Evolutionary conservation across 2,797 vertebrate genomes (phyloP).

Genomic region (Pangasius mekongensis): DNA sequence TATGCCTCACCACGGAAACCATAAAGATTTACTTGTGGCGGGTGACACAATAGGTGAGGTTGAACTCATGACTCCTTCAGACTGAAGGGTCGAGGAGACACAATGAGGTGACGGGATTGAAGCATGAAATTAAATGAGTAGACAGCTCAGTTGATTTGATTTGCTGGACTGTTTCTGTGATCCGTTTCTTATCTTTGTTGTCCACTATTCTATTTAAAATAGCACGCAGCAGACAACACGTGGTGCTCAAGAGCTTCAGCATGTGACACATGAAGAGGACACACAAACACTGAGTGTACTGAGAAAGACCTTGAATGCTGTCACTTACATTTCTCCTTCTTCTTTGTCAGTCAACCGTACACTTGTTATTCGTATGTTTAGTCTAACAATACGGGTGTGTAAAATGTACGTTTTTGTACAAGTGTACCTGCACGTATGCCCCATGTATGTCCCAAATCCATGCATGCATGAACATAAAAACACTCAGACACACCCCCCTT

Average conservation of each 20-base stretch:
- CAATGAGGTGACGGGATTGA: neutral
- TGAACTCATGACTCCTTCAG: neutral
- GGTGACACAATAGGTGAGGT: neutral
- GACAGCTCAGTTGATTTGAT: neutral
- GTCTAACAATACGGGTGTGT: neutral
- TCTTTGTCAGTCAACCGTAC: neutral
- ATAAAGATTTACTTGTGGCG: conserved; percentile 1
- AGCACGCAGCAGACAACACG: neutral
- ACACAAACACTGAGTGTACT: neutral
- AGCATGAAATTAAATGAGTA: neutral
- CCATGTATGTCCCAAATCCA: neutral
- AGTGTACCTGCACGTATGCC: neutral
- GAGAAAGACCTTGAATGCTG: neutral
- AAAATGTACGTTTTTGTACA: neutral
- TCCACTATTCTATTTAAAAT: neutral
- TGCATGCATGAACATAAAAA: neutral
- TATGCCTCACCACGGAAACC: neutral
- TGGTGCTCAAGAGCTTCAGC: neutral
- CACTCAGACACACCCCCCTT: conserved; percentile 11
- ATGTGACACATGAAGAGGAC: neutral
- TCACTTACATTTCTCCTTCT: neutral
- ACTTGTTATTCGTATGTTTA: neutral
- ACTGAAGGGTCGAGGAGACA: neutral
- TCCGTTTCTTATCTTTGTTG: neutral
- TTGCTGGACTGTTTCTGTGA: neutral